Evolutionary conservation across 64 coral and sea anemone genomes (phyloP).

Genomic region (Acropora yongei): DNA sequence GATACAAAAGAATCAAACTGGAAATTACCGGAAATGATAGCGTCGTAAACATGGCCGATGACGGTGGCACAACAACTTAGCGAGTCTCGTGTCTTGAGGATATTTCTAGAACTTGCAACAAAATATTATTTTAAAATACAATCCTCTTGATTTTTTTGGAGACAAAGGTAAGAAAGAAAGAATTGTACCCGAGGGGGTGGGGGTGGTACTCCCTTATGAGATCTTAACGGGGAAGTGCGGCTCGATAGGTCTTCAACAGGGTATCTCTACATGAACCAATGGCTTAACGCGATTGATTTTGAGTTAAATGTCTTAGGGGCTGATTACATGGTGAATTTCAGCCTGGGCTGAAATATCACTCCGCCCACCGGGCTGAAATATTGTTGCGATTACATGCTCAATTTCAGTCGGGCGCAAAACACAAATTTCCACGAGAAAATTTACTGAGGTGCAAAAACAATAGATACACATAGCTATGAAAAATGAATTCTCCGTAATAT

Average conservation of each 20-base stretch:
- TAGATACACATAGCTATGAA: too few relatives aligned
- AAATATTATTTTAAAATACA: conserved; percentile 33
- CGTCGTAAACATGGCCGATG: neutral
- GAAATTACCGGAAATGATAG: neutral
- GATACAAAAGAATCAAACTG: neutral
- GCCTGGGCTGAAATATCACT: too few relatives aligned
- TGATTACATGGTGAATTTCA: too few relatives aligned
- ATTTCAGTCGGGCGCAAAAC: too few relatives aligned
- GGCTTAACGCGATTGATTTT: neutral
- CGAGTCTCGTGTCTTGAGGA: neutral
- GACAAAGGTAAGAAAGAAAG: conserved; percentile 29
- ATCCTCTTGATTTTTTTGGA: conserved; percentile 36
- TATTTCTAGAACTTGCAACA: neutral
- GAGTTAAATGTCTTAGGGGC: too few relatives aligned
- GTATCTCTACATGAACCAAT: neutral
- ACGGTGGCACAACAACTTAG: neutral
- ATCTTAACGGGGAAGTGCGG: neutral
- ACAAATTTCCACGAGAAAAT: too few relatives aligned
- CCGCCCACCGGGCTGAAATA: too few relatives aligned
- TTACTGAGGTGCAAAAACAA: too few relatives aligned
- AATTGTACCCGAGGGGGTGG: neutral
- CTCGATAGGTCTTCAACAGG: neutral
- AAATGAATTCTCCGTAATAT: too few relatives aligned
- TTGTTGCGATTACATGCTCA: too few relatives aligned
- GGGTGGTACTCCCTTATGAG: too few relatives aligned